Conservation (phyloP, 2,888 invertebrate species). For the Oxycera nigricornis region DNA sequence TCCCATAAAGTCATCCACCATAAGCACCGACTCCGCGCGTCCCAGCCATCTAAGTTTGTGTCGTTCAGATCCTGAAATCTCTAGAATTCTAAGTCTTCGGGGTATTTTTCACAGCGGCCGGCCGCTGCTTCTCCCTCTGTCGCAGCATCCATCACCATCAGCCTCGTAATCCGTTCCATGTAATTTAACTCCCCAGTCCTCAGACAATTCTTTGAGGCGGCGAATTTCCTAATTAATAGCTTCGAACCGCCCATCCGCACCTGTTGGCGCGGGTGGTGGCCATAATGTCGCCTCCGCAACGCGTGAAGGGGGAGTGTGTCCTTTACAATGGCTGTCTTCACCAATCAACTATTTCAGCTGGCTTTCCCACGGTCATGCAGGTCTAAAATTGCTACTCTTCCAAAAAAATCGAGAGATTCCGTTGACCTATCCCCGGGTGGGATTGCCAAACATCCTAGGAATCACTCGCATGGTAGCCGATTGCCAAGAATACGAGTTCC, state of each 20-base stretch:
- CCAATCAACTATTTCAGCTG: neutral
- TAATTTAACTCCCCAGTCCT: slow-evolving; percentile 4
- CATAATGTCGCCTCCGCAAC: neutral
- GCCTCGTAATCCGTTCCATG: slow-evolving; percentile 15
- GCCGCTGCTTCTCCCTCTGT: neutral
- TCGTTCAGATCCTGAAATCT: slow-evolving; percentile 26
- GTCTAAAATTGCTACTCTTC: neutral
- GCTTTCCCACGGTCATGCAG: slow-evolving; percentile 18
- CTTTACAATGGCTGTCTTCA: neutral
- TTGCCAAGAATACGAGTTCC: slow-evolving; percentile 45
- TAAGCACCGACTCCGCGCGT: neutral
- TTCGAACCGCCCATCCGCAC: slow-evolving; percentile 16
- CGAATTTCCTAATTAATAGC: slow-evolving; percentile 26
- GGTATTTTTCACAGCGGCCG: neutral
- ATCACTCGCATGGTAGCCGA: slow-evolving; percentile 32
- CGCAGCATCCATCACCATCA: slow-evolving; percentile 9
- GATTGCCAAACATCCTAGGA: slow-evolving; percentile 40
- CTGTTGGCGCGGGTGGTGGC: too few species aligned
- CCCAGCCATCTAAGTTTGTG: neutral
- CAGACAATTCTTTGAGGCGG: neutral
- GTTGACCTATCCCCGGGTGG: slow-evolving; percentile 22
- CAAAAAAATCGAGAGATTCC: slow-evolving; percentile 11
- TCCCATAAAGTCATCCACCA: slow-evolving; percentile 37
- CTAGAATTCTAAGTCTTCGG: slow-evolving; percentile 1
- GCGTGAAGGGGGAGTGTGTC: neutral